These are phyloP conservation scores for Caenorhabditis sulstoni DNA, from an alignment of 2,888 invertebrate species.

Conservation along the genomic window DNA sequence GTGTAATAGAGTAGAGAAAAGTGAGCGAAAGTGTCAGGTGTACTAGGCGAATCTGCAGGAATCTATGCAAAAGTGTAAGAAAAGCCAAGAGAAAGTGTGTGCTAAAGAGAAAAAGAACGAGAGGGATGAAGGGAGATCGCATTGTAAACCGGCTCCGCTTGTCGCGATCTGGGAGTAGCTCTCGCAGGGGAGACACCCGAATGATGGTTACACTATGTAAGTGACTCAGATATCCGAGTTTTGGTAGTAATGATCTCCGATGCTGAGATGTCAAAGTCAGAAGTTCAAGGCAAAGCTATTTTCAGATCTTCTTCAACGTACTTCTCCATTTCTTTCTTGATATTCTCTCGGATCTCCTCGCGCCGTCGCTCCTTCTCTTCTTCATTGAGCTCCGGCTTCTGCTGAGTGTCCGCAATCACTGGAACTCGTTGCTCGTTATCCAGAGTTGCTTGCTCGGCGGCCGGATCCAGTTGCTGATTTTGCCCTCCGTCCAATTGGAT, in stretches of 20 bases:
- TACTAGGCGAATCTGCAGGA: conserved; percentile 26
- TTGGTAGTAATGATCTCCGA: neutral
- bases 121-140: neutral
- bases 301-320: conserved; percentile 31
- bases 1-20: conserved; percentile 25
- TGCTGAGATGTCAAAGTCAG: neutral
- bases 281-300: neutral
- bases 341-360: conserved; percentile 63
- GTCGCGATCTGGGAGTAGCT: conserved; percentile 4
- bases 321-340: conserved; percentile 64
- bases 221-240: conserved; percentile 4
- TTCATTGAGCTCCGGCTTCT: conserved; percentile 43
- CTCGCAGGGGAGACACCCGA: neutral
- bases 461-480: conserved; percentile 28
- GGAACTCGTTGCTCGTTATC: conserved; percentile 50
- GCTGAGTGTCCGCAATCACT: conserved; percentile 20
- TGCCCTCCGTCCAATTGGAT: conserved; percentile 35
- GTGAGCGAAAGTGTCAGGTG: conserved; percentile 36
- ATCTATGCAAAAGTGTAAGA: conserved; percentile 24
- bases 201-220: neutral
- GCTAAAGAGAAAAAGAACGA: conserved; percentile 11
- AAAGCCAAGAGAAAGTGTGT: conserved; percentile 18
- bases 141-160: conserved; percentile 34
- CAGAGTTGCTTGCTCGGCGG: conserved; percentile 13
- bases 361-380: conserved; percentile 63